phyloP scores from a whole-genome alignment of 2,888 invertebrate genomes.

The Ceriagrion tenellum region DNA sequence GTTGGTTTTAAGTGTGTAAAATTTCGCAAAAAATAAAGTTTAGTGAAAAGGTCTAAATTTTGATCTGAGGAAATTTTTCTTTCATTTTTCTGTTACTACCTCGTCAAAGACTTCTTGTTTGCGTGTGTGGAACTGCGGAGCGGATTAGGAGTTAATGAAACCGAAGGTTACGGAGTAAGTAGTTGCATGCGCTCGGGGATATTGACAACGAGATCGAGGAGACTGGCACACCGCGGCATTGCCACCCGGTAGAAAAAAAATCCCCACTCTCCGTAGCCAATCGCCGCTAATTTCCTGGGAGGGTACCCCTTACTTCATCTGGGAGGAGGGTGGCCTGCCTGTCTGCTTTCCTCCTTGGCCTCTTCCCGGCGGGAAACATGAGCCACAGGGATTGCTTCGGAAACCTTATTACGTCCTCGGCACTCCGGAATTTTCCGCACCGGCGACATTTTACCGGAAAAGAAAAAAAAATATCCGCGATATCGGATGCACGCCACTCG shows the following conservation, averaged over 20 bases:
- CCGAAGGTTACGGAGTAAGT: too few species aligned
- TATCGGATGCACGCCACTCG: not conserved
- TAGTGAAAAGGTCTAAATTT: too few species aligned
- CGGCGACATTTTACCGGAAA: not conserved
- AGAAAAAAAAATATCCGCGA: not conserved
- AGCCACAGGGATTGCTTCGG: constrained; percentile 15
- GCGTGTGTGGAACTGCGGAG: too few species aligned
- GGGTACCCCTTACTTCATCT: not conserved
- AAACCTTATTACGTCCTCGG: constrained; percentile 20
- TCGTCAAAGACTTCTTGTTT: too few species aligned
- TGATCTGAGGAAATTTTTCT: too few species aligned
- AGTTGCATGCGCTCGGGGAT: too few species aligned
- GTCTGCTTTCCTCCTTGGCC: not conserved
- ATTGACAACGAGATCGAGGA: not conserved
- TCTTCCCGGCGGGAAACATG: not conserved
- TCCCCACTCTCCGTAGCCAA: not conserved
- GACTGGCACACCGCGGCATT: not conserved
- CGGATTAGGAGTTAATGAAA: too few species aligned
- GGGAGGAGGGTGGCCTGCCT: not conserved
- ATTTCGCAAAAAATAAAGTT: too few species aligned
- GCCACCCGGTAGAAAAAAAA: not conserved
- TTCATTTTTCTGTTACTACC: too few species aligned
- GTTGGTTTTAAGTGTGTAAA: too few species aligned
- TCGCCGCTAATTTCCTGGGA: not conserved
- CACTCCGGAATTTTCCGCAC: constrained; percentile 18